Base-by-base conservation (phyloP, 2,888 invertebrate species). In the Icerya purchasi region DNA sequence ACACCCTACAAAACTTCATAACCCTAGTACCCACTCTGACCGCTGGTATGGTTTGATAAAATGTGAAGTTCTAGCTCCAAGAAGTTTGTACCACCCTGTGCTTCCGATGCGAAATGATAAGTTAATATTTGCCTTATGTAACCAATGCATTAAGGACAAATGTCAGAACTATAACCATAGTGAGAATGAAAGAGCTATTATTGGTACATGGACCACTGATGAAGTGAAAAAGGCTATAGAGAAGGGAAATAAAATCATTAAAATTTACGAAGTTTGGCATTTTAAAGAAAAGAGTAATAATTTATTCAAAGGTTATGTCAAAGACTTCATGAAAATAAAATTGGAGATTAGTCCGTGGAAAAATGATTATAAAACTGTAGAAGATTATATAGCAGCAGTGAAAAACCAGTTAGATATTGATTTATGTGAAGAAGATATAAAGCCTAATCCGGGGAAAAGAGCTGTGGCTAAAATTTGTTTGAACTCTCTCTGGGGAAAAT, bases 11-110 rank as follows among this genome's bases (percentile, higher is more conserved):
- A 64, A 64, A 61, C 64, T 65, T 56, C 58, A 57, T 22, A 63
- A 62, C 53, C 65, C 64, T 53, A 14, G 14, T 8, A 22, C 24
- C 51, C 57, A 21, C 55, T 65, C 63, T 62, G 60, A 66, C 62
- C 51, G 61, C n/a, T 65, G 65, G 64, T 66, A 62, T 61, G 65
- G 65, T 54, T 61, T 66, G 57, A 62, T 65, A 56, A 65, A 64
- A 61, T 65, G 64, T 61, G 60, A 61, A 61, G 61, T 65, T 8
- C 14, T 14, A 14, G 5, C 36, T 36, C 36, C 36, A 14, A 55
- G 54, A 36, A 53, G 55, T 56, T 61, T 65, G 21, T 65, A 65
- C 59, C 63, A 65, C 53, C 65, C 61, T 52, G 54, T 61, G 21
- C 22, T 61, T 2, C 61, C 57, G 18, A 36, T 36, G 5, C 5